These are phyloP conservation scores for Ochotona curzoniae DNA, from an alignment of 2,113 vertebrate genomes.

Conservation along the genomic window DNA sequence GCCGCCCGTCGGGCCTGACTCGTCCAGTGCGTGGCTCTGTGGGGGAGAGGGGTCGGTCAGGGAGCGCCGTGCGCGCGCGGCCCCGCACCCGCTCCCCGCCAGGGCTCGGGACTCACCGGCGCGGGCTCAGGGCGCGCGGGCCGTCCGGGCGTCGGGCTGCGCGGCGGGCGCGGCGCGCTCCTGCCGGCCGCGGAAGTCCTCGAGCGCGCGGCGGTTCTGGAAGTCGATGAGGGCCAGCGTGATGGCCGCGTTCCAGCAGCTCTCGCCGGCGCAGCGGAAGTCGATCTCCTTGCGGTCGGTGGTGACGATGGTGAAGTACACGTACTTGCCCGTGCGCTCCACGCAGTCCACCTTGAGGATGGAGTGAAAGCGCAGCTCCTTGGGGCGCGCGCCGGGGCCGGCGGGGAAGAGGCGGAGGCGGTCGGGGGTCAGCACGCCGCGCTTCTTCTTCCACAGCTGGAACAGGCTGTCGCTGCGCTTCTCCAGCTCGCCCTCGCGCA, in stretches of 20 bases:
- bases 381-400: conserved; percentile 88
- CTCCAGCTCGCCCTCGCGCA: conserved; percentile 97
- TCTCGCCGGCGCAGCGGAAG: conserved; percentile 94
- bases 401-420: conserved; percentile 94
- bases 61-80: not conserved
- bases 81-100: not conserved
- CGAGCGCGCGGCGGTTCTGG: conserved; percentile 96
- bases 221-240: conserved; percentile 97
- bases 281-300: conserved; percentile 97
- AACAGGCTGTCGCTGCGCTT: conserved; percentile 97
- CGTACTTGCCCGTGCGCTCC: conserved; percentile 96
- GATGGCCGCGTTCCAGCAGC: conserved; percentile 97
- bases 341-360: conserved; percentile 97
- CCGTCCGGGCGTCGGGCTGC: conserved; percentile 87
- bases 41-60: conserved; percentile 44
- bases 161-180: conserved; percentile 86
- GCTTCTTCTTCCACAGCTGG: conserved; percentile 97
- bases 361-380: conserved; percentile 94
- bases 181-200: conserved; percentile 93
- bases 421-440: conserved; percentile 94
- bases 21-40: conserved; percentile 47
- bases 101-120: not conserved
- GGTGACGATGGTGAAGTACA: conserved; percentile 99
- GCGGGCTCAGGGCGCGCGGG: conserved; percentile 85
- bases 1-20: not conserved